Evolutionary conservation across 2,888 invertebrate genomes (phyloP).

Genomic region (Autographa gamma): DNA sequence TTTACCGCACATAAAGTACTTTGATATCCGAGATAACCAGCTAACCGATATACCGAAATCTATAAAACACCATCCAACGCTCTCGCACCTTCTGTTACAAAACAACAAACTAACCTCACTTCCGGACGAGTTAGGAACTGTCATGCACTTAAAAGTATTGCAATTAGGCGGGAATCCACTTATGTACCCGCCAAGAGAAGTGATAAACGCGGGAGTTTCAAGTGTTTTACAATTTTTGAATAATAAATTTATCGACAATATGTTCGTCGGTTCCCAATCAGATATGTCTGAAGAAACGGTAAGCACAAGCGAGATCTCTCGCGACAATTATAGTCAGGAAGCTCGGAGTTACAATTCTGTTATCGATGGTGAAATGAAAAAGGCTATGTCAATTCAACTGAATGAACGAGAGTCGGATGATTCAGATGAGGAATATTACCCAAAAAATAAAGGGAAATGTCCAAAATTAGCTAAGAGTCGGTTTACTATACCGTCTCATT

Average conservation of each 20-base stretch:
- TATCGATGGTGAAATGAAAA: conserved; percentile 68
- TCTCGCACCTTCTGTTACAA: conserved; percentile 90
- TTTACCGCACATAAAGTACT: conserved; percentile 89
- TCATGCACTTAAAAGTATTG: conserved; percentile 89
- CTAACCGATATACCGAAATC: conserved; percentile 87
- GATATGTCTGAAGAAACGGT: conserved; percentile 69
- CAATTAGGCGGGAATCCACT: conserved; percentile 90
- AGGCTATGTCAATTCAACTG: conserved; percentile 72
- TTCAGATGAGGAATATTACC: conserved; percentile 69
- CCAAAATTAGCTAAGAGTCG: conserved; percentile 79
- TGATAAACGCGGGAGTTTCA: conserved; percentile 86
- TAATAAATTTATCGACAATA: conserved; percentile 73
- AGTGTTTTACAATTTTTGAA: conserved; percentile 75
- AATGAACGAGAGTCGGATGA: conserved; percentile 73
- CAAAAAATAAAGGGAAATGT: conserved; percentile 76
- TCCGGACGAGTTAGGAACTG: conserved; percentile 90
- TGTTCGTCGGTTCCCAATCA: conserved; percentile 74
- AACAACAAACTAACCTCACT: conserved; percentile 89
- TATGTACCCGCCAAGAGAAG: conserved; percentile 86
- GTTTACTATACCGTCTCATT: conserved; percentile 76
- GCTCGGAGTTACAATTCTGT: conserved; percentile 80
- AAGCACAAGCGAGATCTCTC: conserved; percentile 57
- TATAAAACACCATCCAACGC: conserved; percentile 87
- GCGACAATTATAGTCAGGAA: conserved; percentile 63
- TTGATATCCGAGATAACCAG: conserved; percentile 90